Evolutionary conservation across 2,797 vertebrate genomes (phyloP).

Genomic region (Microctenopoma stevenorrisi): DNA sequence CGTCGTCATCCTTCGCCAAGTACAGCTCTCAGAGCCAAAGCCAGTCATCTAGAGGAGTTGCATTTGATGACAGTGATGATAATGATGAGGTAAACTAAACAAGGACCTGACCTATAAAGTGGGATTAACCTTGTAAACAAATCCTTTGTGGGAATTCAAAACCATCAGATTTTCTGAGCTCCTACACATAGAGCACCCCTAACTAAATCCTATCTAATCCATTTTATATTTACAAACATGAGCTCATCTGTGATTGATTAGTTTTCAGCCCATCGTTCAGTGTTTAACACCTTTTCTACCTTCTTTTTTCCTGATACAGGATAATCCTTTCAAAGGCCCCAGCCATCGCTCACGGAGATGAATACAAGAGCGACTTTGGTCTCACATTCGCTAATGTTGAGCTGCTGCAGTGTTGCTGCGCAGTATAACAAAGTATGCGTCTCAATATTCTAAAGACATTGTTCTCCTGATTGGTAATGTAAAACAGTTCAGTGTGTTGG

Average conservation of each 20-base stretch:
- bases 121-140: neutral
- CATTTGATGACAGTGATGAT: constrained; percentile 80
- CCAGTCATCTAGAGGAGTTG: constrained; percentile 76
- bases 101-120: neutral
- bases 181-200: neutral
- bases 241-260: neutral
- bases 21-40: constrained; percentile 79
- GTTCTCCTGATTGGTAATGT: neutral
- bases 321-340: constrained; percentile 81
- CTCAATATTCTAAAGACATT: constrained; percentile 18
- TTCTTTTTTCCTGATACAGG: constrained; percentile 58
- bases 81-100: constrained; percentile 63
- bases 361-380: constrained; percentile 6
- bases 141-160: neutral
- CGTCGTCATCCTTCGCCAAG: constrained; percentile 61
- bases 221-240: neutral
- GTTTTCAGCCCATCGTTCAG: neutral
- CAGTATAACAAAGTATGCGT: constrained; percentile 9
- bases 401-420: constrained; percentile 4
- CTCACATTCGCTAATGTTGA: neutral
- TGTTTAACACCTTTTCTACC: neutral
- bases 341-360: constrained; percentile 61
- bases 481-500: neutral
- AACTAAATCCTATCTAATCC: neutral
- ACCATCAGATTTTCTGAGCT: neutral